Conservation (phyloP, 2,797 vertebrate genomes). For the Hydrocynus forskahlii region DNA sequence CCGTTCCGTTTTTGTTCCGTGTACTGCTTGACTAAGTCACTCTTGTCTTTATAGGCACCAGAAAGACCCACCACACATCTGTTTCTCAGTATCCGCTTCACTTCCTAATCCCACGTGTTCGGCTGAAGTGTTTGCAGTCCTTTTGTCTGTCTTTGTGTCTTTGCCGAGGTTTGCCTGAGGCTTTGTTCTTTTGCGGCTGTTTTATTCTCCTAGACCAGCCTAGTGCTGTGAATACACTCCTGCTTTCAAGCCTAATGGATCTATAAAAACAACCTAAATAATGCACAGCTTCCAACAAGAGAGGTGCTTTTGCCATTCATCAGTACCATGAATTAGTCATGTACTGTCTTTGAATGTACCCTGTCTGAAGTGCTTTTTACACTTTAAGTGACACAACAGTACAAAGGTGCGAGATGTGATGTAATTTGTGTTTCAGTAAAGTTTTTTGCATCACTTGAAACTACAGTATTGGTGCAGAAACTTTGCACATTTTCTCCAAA, state of each 20-base stretch:
- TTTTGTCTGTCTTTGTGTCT: slow-evolving; percentile 5
- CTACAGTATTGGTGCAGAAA: not conserved
- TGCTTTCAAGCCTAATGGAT: not conserved
- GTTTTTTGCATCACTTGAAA: not conserved
- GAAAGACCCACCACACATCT: not conserved
- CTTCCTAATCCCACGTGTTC: not conserved
- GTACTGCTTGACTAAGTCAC: not conserved
- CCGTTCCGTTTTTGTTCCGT: not conserved
- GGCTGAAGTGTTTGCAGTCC: not conserved
- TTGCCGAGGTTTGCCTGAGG: not conserved
- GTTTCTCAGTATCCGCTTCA: not conserved
- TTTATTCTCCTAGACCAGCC: not conserved
- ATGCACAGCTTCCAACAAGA: not conserved
- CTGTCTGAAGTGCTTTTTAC: not conserved
- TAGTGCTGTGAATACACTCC: not conserved
- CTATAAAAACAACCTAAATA: not conserved
- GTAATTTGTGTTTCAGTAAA: no score
- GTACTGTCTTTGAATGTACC: not conserved
- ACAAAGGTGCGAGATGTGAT: not conserved
- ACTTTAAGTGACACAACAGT: not conserved
- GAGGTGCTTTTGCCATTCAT: not conserved
- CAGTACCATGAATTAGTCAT: not conserved
- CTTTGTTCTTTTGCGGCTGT: not conserved
- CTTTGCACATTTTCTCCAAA: not conserved
- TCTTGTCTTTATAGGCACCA: not conserved